phyloP scores from a whole-genome alignment of 2,113 vertebrate species.

The Limnothrissa miodon region DNA sequence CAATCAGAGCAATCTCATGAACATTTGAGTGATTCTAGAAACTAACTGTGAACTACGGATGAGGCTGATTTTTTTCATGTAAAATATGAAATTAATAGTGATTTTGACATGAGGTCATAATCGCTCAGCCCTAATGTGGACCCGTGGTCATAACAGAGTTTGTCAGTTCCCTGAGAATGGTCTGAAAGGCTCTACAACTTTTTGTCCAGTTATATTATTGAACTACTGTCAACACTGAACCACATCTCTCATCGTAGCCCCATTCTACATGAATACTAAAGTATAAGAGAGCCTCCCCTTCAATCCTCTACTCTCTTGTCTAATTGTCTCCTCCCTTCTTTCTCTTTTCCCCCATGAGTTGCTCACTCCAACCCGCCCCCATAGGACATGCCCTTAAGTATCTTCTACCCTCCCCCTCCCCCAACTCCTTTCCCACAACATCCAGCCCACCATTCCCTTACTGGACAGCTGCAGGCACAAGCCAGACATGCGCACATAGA shows the following conservation, averaged over 20 bases:
- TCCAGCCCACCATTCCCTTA: not conserved
- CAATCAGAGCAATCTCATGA: no score
- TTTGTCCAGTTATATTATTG: no score
- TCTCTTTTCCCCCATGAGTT: not conserved
- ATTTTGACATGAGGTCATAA: no score
- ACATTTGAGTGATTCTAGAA: no score
- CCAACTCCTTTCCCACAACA: not conserved
- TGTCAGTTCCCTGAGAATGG: no score
- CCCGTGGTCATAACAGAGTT: no score
- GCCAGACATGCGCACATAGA: constrained; percentile 32
- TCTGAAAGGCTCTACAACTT: no score
- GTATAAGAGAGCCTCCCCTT: not conserved
- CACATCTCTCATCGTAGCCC: not conserved
- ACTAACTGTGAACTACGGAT: no score
- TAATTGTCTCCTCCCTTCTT: not conserved
- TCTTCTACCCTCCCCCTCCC: not conserved
- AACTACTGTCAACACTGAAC: not conserved
- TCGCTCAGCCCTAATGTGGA: no score
- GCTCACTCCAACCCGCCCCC: not conserved
- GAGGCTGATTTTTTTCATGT: no score
- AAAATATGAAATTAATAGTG: no score
- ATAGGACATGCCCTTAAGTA: not conserved
- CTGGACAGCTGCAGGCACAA: constrained; percentile 36
- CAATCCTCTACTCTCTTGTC: not conserved
- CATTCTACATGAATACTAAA: not conserved